Percentiles rank a stretch among this genome's conserved stretches.
These are phyloP conservation scores for Eriocheir sinensis DNA, from an alignment of 1,140 invertebrate genomes.

Conservation along the genomic window DNA sequence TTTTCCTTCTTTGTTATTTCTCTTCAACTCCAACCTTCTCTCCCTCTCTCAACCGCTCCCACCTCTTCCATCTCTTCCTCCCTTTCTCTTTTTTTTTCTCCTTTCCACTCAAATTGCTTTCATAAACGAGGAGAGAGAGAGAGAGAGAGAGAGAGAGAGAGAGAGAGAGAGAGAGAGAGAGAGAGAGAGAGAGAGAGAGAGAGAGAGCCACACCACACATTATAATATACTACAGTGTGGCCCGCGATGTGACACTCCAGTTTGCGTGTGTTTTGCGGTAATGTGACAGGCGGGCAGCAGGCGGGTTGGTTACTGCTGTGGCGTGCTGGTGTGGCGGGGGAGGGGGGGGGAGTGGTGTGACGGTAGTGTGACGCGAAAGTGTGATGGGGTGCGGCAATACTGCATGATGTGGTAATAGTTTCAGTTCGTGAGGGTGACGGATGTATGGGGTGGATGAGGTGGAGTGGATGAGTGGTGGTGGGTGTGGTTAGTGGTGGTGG, in stretches of 20 bases:
- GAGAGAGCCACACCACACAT: neutral
- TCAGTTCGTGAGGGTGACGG: no score
- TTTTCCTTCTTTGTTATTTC: neutral
- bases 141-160: neutral
- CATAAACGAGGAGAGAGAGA: neutral
- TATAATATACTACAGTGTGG: neutral
- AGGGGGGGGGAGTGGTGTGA: no score
- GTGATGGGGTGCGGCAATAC: no score
- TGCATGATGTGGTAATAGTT: no score
- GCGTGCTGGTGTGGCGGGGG: no score
- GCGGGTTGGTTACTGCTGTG: no score
- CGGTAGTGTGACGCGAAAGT: no score
- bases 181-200: constrained; percentile 4
- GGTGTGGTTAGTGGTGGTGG: no score
- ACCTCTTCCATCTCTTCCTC: neutral
- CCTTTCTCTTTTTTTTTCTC: neutral
- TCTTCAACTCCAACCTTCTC: no score
- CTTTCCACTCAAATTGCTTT: neutral
- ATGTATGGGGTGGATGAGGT: neutral
- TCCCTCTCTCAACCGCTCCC: no score
- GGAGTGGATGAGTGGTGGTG: neutral
- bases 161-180: neutral
- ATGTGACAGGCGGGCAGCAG: no score
- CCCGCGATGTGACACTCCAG: neutral
- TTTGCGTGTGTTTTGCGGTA: neutral